Evolutionary conservation across 2,888 invertebrate species (phyloP), one percentile per base, ranked within the genome.

Genomic region (Panzeria rudis): DNA sequence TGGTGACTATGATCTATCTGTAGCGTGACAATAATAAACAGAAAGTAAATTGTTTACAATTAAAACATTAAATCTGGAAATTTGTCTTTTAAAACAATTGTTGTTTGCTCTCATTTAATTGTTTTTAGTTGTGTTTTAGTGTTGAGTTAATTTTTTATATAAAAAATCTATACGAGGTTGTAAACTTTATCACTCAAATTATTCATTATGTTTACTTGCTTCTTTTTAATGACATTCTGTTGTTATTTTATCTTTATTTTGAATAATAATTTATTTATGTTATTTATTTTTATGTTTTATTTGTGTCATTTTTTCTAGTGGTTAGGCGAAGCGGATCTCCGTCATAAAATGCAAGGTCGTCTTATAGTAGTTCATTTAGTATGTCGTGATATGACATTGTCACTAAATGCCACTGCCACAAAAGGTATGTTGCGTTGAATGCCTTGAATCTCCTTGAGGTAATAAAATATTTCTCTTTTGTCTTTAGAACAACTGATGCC

Each of bases 251-350:
- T 17, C 0, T 32, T 29, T 29, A 15, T 64, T 29, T 54, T 25
- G 20, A 54, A 41, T 38, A 20, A 35, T 6, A 2, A 35, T 62
- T 50, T 62, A 13, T 25, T 50, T 35, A n/a, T 20, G 20, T 68
- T n/a, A 20, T 44, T 44, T 20, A 23, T 32, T 72, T 52, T 44
- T 59, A 47, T 32, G 7, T 50, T 35, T 32, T 20, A 32, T 84
- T 38, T 83, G 9, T 44, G 11, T 64, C 20, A 17, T 17, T 52
- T n/a, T 86, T 93, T 94, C 20, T 92, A 97, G 96, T 97, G 97
- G 97, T 94, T 95, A 86, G 97, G 97, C 6, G 97, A 97, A 90
- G 93, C 95, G 15, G 96, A 96, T 76, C 93, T 97, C 47, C 95
- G 97, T 29, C 93, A 94, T 41, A 94, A 95, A 86, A 96, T 97